Conservation (phyloP, 2,113 vertebrate genomes). For the Tinamus guttatus region DNA sequence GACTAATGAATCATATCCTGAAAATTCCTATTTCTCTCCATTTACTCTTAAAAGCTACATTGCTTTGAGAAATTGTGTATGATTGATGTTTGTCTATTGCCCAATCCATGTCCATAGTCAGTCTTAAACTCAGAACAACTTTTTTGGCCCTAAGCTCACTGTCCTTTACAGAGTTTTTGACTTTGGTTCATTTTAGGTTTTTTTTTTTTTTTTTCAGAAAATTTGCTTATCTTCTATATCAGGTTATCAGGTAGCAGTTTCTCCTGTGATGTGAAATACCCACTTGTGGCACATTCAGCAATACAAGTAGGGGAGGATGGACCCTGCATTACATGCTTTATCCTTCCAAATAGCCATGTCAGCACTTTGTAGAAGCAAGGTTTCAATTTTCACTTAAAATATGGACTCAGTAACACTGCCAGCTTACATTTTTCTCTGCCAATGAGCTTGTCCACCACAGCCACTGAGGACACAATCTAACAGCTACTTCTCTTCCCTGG, state of each 20-base stretch:
- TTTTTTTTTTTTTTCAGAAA: background rate
- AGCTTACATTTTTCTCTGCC: conserved; percentile 64
- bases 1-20: background rate
- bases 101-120: background rate
- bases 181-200: background rate
- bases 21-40: background rate
- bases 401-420: conserved; percentile 23
- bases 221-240: background rate
- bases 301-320: background rate
- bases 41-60: background rate
- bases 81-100: background rate
- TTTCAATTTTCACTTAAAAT: conserved; percentile 76
- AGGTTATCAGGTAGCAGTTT: background rate
- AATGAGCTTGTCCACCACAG: background rate
- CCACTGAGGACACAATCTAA: background rate
- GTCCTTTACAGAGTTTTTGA: background rate
- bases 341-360: background rate
- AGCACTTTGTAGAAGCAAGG: background rate
- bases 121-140: background rate
- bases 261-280: background rate
- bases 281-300: background rate
- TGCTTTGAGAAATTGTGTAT: background rate
- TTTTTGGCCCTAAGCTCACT: background rate
- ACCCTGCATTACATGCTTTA: background rate
- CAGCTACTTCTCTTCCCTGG: background rate